A percentile compares a stretch with the other conserved stretches of the same genome.
These are phyloP conservation scores for Genyomyrus donnyi DNA, from an alignment of 2,113 vertebrate genomes.

Conservation along the genomic window DNA sequence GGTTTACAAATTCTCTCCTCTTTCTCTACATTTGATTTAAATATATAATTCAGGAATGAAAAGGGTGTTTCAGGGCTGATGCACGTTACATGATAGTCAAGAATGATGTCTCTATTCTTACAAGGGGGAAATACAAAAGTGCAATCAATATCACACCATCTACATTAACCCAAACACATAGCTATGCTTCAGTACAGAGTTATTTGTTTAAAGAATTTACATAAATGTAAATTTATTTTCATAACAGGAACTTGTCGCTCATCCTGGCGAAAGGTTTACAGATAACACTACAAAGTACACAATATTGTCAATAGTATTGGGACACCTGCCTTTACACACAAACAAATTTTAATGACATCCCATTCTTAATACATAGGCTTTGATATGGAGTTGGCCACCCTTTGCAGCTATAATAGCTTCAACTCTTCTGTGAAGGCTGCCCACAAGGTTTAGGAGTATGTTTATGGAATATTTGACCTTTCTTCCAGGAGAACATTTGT, in stretches of 20 bases:
- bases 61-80: conserved; percentile 25
- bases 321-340: neutral
- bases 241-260: neutral
- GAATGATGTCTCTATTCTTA: conserved; percentile 16
- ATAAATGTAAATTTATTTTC: conserved; percentile 17
- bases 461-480: no score
- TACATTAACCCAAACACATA: neutral
- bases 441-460: no score
- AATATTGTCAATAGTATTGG: neutral
- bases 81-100: conserved; percentile 9
- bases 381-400: no score
- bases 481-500: no score
- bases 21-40: conserved; percentile 35
- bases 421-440: no score
- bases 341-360: no score
- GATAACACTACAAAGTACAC: neutral
- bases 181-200: neutral
- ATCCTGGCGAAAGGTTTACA: neutral
- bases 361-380: no score
- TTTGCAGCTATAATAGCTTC: no score
- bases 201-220: conserved; percentile 19
- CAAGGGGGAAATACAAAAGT: neutral
- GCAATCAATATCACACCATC: conserved; percentile 1
- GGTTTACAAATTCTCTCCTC: conserved; percentile 35
- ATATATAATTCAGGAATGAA: conserved; percentile 30